These are phyloP conservation scores for Tapera naevia DNA, from an alignment of 2,797 vertebrate genomes.

Conservation along the genomic window DNA sequence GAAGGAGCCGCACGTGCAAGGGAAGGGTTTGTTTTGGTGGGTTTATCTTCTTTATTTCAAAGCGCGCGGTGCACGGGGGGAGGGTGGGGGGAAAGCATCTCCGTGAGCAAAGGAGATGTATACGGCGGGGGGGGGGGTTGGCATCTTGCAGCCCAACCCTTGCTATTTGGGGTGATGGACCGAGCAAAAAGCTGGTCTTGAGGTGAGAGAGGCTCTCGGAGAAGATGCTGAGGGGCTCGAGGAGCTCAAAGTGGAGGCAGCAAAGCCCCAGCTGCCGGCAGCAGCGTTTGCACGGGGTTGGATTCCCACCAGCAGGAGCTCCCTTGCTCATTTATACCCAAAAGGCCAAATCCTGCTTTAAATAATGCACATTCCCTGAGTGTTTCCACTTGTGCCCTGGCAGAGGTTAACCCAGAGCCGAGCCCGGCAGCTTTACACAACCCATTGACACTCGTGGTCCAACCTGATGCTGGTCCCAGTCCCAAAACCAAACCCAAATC, in stretches of 20 bases:
- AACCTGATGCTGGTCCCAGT: not conserved
- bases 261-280: not conserved
- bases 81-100: accelerated
- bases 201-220: not conserved
- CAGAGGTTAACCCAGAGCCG: not conserved
- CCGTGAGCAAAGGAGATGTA: accelerated
- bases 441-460: not conserved
- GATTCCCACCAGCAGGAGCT: not conserved
- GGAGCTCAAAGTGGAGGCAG: not conserved
- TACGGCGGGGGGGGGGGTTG: not conserved
- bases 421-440: accelerated
- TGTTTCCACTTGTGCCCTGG: accelerated
- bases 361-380: accelerated
- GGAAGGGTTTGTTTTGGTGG: constrained; percentile 56
- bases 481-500: accelerated
- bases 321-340: not conserved
- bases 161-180: accelerated
- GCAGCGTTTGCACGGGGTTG: not conserved
- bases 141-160: not conserved
- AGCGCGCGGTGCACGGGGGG: accelerated
- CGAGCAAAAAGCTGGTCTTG: not conserved
- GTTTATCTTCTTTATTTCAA: not conserved
- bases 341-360: not conserved
- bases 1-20: constrained; percentile 37
- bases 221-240: not conserved